phyloP scores from a whole-genome alignment of 2,888 invertebrate species.

The Cistogaster globosa region DNA sequence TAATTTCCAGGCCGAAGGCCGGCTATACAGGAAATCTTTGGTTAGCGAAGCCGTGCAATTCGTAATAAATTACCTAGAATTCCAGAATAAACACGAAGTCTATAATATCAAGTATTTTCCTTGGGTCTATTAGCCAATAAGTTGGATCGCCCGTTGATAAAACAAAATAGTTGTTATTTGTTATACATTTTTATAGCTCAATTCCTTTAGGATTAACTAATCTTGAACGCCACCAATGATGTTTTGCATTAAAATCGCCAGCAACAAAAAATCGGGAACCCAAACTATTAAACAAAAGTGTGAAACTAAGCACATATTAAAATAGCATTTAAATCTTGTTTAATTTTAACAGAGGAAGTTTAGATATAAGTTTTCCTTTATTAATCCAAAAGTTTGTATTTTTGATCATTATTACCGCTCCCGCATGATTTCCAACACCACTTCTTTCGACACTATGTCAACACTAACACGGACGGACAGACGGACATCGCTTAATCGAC shows the following conservation, averaged over 20 bases:
- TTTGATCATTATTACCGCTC: conserved; percentile 47
- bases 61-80: background rate
- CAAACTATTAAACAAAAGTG: conserved; percentile 36
- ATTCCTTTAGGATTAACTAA: conserved; percentile 58
- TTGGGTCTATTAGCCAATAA: too few species aligned
- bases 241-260: conserved; percentile 64
- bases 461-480: too few species aligned
- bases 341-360: conserved; percentile 49
- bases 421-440: too few species aligned
- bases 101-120: too few species aligned
- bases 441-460: too few species aligned
- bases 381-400: too few species aligned
- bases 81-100: conserved; percentile 21
- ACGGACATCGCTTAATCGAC: too few species aligned
- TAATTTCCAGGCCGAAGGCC: too few species aligned
- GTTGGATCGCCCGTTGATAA: too few species aligned
- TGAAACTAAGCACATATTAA: conserved; percentile 6
- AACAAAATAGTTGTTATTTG: conserved; percentile 35
- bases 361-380: too few species aligned
- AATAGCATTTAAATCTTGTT: background rate
- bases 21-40: too few species aligned
- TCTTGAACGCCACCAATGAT: conserved; percentile 59
- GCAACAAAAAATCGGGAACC: conserved; percentile 51
- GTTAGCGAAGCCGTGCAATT: too few species aligned
- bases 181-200: conserved; percentile 53